Evolutionary conservation across 2,113 vertebrate species (phyloP), one percentile per base, ranked within the genome.

Genomic region (Lepisosteus oculatus): DNA sequence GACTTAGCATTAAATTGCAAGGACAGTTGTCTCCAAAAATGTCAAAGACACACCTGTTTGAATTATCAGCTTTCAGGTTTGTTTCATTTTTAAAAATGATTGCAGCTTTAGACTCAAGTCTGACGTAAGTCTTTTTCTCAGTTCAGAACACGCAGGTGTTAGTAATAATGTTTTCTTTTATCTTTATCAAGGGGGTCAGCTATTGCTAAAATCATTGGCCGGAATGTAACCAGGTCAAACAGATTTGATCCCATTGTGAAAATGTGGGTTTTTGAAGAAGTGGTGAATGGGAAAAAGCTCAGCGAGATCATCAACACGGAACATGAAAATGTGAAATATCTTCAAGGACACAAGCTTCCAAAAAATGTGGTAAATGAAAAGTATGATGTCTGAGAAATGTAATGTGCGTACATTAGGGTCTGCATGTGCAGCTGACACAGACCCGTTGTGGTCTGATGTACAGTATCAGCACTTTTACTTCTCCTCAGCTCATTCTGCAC

Each of bases 181-280:
- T 44, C 4, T 73, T 59, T 5, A 44, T 70, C 3, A 80, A 95
- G 94, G 90, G 93, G 93, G 42, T 91, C 92, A 3, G 88, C 89
- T 41, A 93, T 94, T 67, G 89, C 94, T 73, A 95, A 90, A 82
- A 94, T 95, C 61, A 73, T 95, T 68, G 93, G 93, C 3, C 76
- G 79, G 67, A 96, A 93, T 88, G 86, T 91, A 51, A 90, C 88
- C 65, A 83, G 78, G 0, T 91, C 88, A 14, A 91, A 89, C 77
- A 84, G 80, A 63, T 95, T 94, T 74, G 84, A 93, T 17, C 89
- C 93, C 0, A 64, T 85, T 55, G 90, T 95, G 29, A 94, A 91
- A 77, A 92, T 96, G 87, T 95, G 93, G 92, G 92, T 95, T n/a
- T 95, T 88, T 54, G 93, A 97, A 83, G 93, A 95, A 70, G 71